phyloP scores from a whole-genome alignment of 2,113 vertebrate genomes.

The Megaceryle torquata region DNA sequence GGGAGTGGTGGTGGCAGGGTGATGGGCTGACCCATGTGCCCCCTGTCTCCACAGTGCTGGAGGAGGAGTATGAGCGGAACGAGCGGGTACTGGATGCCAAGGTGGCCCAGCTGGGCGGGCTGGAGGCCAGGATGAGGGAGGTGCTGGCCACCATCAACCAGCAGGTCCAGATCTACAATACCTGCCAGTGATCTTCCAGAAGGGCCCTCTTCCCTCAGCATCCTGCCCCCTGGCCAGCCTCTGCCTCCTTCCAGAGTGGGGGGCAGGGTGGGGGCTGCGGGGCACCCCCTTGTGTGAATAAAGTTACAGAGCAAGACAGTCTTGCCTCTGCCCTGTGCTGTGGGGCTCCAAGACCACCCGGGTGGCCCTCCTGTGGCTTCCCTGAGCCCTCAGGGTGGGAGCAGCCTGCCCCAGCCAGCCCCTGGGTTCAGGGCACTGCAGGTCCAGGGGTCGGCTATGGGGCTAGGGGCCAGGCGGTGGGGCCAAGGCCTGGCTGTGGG shows the following conservation, averaged over 20 bases:
- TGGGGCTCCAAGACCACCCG: fast-evolving
- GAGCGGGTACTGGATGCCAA: constrained; percentile 88
- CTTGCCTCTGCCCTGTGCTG: neutral
- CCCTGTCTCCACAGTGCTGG: constrained; percentile 76
- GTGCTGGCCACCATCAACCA: constrained; percentile 92
- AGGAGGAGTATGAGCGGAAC: constrained; percentile 89
- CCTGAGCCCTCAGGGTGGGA: neutral
- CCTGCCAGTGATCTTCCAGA: constrained; percentile 83
- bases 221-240: neutral
- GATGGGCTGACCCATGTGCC: fast-evolving
- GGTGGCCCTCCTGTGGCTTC: neutral
- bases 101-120: constrained; percentile 87
- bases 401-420: neutral
- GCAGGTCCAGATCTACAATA: constrained; percentile 98
- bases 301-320: constrained; percentile 10
- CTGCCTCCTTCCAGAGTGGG: fast-evolving
- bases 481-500: neutral
- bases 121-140: constrained; percentile 92
- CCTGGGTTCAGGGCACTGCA: neutral
- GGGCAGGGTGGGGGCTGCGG: neutral
- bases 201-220: neutral
- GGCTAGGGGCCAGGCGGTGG: neutral
- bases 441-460: neutral
- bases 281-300: neutral
- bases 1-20: fast-evolving